Percentiles rank a stretch among this genome's conserved stretches.
Conservation (phyloP, 2,113 vertebrate species). For the Gulo gulo region DNA sequence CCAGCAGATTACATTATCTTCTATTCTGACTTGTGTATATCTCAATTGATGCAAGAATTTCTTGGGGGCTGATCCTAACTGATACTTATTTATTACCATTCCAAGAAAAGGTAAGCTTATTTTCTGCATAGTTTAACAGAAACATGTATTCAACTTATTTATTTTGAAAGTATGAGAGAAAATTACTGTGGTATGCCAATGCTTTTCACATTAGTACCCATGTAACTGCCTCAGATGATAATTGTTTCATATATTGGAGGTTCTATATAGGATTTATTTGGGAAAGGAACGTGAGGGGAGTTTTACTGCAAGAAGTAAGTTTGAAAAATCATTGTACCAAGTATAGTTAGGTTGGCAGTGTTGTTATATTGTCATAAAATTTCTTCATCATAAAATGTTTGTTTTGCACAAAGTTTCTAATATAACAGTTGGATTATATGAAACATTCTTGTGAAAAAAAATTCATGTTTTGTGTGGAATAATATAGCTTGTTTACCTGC, state of each 20-base stretch:
- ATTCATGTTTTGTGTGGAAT: not conserved
- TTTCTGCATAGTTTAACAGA: constrained; percentile 24
- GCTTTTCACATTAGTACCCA: constrained; percentile 18
- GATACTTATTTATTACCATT: constrained; percentile 21
- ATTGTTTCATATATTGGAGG: not conserved
- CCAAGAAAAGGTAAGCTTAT: not conserved
- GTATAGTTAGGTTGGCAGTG: not conserved
- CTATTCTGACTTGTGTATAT: not conserved
- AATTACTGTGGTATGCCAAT: not conserved
- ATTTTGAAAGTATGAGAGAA: constrained; percentile 14
- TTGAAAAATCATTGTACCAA: constrained; percentile 40
- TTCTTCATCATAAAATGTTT: constrained; percentile 14
- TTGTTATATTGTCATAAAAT: not conserved
- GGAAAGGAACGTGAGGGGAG: not conserved
- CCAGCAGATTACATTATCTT: not conserved
- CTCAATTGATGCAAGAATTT: not conserved
- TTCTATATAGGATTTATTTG: constrained; percentile 17
- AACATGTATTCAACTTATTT: not conserved
- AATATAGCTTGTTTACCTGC: not conserved
- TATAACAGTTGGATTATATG: not conserved
- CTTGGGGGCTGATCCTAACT: not conserved
- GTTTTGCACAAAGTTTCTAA: constrained; percentile 6
- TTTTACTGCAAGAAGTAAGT: not conserved
- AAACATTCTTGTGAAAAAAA: not conserved
- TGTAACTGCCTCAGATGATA: not conserved